phyloP scores from a whole-genome alignment of 1,140 invertebrate species.

The Ceratina japonica region DNA sequence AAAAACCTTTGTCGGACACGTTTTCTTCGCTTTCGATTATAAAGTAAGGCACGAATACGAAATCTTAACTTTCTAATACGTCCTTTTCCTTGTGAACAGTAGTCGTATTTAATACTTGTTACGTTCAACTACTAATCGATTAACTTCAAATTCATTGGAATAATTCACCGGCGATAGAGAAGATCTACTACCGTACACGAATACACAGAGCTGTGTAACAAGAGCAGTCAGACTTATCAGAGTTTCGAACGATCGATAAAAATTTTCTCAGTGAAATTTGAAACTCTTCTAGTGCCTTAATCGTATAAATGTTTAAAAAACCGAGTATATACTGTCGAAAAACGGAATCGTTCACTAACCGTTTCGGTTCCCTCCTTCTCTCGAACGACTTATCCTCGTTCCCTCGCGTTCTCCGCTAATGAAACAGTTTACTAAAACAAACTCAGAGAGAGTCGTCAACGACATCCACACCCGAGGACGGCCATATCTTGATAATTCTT shows the following conservation, averaged over 20 bases:
- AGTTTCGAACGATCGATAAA: no score
- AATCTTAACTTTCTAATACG: constrained; percentile 14
- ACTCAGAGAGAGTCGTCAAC: constrained; percentile 77
- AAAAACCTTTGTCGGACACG: constrained; percentile 13
- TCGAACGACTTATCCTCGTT: background rate
- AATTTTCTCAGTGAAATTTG: constrained; percentile 3
- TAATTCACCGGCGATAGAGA: no score
- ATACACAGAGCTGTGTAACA: no score
- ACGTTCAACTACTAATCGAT: no score
- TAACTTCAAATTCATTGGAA: no score
- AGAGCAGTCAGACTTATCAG: no score
- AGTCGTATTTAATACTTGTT: no score
- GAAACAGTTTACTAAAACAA: constrained; percentile 15
- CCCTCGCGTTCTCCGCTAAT: constrained; percentile 51
- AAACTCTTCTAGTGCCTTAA: constrained; percentile 2
- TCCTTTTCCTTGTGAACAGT: no score
- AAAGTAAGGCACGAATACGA: background rate
- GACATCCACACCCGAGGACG: constrained; percentile 96
- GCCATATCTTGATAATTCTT: constrained; percentile 99
- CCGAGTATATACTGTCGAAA: constrained; percentile 4
- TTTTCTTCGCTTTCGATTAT: background rate
- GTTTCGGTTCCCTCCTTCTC: background rate
- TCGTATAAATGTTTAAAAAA: background rate
- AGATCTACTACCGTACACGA: no score
- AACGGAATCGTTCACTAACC: background rate